These are phyloP conservation scores for Manis crassicaudata DNA, from an alignment of 2,797 vertebrate genomes.

Conservation along the genomic window DNA sequence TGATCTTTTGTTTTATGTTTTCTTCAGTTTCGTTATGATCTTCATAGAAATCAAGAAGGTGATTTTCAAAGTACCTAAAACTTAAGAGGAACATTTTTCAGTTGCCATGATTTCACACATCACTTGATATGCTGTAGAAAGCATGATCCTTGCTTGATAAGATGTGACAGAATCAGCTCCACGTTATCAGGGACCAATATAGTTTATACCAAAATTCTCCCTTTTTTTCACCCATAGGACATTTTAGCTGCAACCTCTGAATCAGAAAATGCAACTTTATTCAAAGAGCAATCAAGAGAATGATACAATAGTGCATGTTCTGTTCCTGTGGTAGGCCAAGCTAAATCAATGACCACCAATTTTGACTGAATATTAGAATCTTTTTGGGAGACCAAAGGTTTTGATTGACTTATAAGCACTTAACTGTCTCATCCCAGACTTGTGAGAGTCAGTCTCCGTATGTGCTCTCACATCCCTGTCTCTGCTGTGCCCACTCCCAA, in stretches of 20 bases:
- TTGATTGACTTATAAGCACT: background rate
- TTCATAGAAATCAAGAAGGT: conserved; percentile 30
- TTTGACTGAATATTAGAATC: background rate
- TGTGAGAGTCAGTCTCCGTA: background rate
- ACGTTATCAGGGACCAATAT: background rate
- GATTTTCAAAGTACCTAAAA: conserved; percentile 39
- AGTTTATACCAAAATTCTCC: background rate
- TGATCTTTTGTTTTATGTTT: conserved; percentile 46
- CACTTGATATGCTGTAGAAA: conserved; percentile 13
- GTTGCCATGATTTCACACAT: background rate
- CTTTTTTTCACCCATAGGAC: background rate
- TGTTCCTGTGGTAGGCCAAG: background rate
- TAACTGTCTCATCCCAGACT: background rate
- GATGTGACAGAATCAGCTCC: background rate
- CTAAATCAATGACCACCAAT: background rate
- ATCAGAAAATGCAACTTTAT: conserved; percentile 23
- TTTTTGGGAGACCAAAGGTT: background rate
- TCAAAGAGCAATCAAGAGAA: background rate
- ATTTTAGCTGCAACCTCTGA: conserved; percentile 10
- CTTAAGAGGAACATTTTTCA: background rate
- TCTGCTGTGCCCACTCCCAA: background rate
- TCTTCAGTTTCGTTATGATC: conserved; percentile 25
- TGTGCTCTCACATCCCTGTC: background rate
- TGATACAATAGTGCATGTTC: background rate
- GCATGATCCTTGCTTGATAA: background rate